Percentiles rank a stretch among this genome's conserved stretches.
phyloP scores from a whole-genome alignment of 2,113 vertebrate genomes.

The Athene cunicularia region DNA sequence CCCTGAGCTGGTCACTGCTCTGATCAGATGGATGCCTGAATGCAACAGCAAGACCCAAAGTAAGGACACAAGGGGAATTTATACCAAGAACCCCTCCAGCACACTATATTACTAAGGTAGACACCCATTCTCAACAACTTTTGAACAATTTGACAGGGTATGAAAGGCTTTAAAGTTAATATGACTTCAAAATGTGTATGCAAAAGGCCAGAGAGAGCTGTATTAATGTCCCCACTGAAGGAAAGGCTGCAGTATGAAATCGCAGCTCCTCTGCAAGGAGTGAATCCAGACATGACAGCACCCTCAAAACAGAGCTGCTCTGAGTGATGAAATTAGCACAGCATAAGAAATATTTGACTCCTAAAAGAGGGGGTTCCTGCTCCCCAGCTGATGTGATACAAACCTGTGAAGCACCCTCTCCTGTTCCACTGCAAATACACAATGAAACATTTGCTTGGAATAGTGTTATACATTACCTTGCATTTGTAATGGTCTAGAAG shows the following conservation, averaged over 20 bases:
- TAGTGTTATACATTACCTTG: not conserved
- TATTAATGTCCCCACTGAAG: not conserved
- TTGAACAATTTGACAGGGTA: not conserved
- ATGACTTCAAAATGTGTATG: not conserved
- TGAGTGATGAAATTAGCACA: not conserved
- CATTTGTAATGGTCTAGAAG: not conserved
- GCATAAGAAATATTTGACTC: not conserved
- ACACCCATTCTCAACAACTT: not conserved
- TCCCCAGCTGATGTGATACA: not conserved
- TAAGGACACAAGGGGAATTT: not conserved
- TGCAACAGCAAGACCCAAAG: not conserved
- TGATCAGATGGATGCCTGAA: not conserved
- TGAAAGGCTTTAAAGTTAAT: not conserved
- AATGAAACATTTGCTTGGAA: not conserved
- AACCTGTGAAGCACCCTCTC: not conserved
- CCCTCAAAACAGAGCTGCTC: not conserved
- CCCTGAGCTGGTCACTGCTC: not conserved
- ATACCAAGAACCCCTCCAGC: not conserved
- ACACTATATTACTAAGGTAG: not conserved
- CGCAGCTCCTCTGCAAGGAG: not conserved
- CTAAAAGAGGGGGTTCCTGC: not conserved
- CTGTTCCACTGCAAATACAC: not conserved
- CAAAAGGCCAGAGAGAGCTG: not conserved
- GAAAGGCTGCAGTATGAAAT: not conserved
- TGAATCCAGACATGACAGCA: not conserved